A percentile compares a stretch with the other conserved stretches of the same genome.
These are phyloP conservation scores for Colletes collaris DNA, from an alignment of 2,888 invertebrate genomes.

Conservation along the genomic window DNA sequence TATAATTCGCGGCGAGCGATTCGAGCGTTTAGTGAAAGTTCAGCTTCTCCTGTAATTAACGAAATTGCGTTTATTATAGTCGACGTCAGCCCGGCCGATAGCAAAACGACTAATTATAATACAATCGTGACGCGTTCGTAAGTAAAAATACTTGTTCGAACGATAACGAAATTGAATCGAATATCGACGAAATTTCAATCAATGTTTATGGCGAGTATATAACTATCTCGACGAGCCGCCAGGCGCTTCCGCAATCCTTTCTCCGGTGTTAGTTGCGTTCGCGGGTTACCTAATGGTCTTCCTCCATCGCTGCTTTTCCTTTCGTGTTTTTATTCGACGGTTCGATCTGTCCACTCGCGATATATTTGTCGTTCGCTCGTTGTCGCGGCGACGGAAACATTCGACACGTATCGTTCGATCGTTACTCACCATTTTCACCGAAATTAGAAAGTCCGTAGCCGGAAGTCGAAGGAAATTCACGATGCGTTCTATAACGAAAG, in stretches of 20 bases:
- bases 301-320: background rate
- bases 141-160: background rate
- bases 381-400: background rate
- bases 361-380: background rate
- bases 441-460: slow-evolving; percentile 10
- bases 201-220: background rate
- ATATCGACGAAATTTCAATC: background rate
- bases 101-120: background rate
- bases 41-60: too few species aligned
- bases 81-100: too few species aligned
- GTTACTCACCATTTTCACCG: background rate
- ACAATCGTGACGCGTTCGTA: background rate
- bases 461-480: background rate
- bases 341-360: background rate
- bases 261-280: slow-evolving; percentile 17
- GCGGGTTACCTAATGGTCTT: slow-evolving; percentile 19
- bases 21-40: too few species aligned
- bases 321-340: background rate
- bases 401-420: background rate
- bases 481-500: background rate
- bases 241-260: slow-evolving; percentile 39
- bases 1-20: too few species aligned
- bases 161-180: background rate
- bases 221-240: background rate
- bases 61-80: too few species aligned